A percentile compares a stretch with the other conserved stretches of the same genome.
phyloP scores from a whole-genome alignment of 2,113 vertebrate genomes.

The Toxostoma redivivum region DNA sequence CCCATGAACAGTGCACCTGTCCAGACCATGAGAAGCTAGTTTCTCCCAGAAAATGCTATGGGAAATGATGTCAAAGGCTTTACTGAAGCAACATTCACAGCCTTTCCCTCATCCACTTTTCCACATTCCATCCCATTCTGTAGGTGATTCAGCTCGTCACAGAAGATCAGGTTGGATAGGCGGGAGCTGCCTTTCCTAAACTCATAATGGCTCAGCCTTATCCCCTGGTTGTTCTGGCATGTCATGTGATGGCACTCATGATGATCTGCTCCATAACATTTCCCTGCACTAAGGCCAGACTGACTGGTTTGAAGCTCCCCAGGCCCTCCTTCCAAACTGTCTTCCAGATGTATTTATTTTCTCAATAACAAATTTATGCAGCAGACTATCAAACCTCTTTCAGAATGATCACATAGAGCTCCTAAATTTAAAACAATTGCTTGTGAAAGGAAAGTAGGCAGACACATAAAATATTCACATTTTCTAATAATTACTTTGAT shows the following conservation, averaged over 20 bases:
- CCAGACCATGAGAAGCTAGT: not conserved
- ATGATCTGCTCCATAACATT: not conserved
- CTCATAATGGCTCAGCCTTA: not conserved
- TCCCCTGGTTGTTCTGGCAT: not conserved
- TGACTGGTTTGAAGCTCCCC: not conserved
- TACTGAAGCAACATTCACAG: not conserved
- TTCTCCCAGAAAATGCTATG: not conserved
- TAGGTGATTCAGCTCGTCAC: not conserved
- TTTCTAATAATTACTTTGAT: not conserved
- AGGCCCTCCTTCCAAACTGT: not conserved
- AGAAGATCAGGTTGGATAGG: not conserved
- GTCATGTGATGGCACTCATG: not conserved
- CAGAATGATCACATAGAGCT: not conserved
- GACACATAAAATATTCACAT: not conserved
- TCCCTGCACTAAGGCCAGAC: too few species aligned
- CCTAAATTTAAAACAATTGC: not conserved
- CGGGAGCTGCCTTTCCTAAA: not conserved
- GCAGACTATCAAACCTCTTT: not conserved
- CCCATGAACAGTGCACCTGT: rapidly evolving
- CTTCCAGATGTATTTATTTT: not conserved
- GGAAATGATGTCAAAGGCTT: not conserved
- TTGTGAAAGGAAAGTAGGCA: not conserved
- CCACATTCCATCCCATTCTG: not conserved
- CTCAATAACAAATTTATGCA: not conserved
- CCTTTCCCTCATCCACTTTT: not conserved